Evolutionary conservation across 2,888 invertebrate species (phyloP), one percentile per base, ranked within the genome.

Genomic region (Cabera pusaria): DNA sequence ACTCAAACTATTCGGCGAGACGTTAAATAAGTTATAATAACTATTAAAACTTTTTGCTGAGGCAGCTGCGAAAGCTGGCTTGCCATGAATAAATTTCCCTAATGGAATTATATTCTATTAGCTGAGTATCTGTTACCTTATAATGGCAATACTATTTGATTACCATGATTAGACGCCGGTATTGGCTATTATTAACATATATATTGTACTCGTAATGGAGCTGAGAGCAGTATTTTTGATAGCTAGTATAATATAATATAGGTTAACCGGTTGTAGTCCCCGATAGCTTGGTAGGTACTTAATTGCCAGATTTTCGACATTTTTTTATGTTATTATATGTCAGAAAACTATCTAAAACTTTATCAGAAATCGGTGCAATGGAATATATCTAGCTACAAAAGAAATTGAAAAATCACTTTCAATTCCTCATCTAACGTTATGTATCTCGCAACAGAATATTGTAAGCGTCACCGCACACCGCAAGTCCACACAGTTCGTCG

Each of bases 81-180:
- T 47, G 49, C 49, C 54, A 64, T 69, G 64, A 66, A 66, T 69
- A 65, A 61, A 66, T 69, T 66, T 60, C 54, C 56, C 25, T 62
- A 64, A 64, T 63, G 59, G 59, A 54, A 58, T 48, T 49, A 58
- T 56, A 64, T 68, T 62, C 55, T 57, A 63, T 62, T 64, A 56
- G 5, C 21, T 12, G 32, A 14, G 21, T 26, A 37, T 40, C 40
- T 18, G 24, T 21, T 29, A 23, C 23, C 19, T 38, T 33, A 18
- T 6, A n/a, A n/a, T n/a, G 20, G 25, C 41, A 22, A 41, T 31
- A 34, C 35, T 35, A 29, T 35, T 41, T 41, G 35, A 35, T 41
- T 35, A 41, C 31, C 41, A 21, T 40, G 33, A 40, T 40, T 24
- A 18, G 32, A 20, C 33, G 33, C 31, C n/a, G 35, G 31, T 35